Conservation (phyloP, 2,797 vertebrate genomes). For the Trematomus bernacchii region DNA sequence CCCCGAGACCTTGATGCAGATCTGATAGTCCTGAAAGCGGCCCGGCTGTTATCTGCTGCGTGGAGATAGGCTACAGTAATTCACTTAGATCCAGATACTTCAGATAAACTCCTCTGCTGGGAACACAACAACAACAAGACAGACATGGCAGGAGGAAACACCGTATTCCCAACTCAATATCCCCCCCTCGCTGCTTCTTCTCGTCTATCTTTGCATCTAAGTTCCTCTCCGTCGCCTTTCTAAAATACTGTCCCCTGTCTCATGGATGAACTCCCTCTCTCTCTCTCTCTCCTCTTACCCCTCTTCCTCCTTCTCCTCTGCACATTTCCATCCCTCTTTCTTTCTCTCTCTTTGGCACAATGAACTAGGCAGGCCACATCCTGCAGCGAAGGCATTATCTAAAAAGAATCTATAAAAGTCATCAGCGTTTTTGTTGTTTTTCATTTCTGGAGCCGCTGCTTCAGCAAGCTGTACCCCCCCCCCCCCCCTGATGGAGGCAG, state of each 20-base stretch:
- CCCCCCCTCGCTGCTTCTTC: slow-evolving; percentile 35
- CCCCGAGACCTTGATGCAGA: slow-evolving; percentile 77
- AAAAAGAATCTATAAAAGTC: slow-evolving; percentile 63
- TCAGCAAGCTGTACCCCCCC: slow-evolving; percentile 46
- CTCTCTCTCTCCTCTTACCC: not conserved
- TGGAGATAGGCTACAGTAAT: slow-evolving; percentile 76
- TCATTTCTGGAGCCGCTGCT: slow-evolving; percentile 57
- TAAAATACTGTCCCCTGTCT: slow-evolving; percentile 30
- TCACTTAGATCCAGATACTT: slow-evolving; percentile 74
- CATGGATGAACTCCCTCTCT: slow-evolving; percentile 26
- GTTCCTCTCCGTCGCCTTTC: slow-evolving; percentile 21
- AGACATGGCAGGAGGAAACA: slow-evolving; percentile 55
- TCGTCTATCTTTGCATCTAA: slow-evolving; percentile 52
- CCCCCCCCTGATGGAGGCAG: not conserved
- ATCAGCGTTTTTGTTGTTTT: slow-evolving; percentile 61
- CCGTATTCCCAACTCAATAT: slow-evolving; percentile 51
- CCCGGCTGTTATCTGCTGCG: slow-evolving; percentile 65
- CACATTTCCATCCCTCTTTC: slow-evolving; percentile 25
- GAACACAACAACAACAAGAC: slow-evolving; percentile 68
- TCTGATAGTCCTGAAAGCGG: slow-evolving; percentile 75
- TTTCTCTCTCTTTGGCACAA: slow-evolving; percentile 22
- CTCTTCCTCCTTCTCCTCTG: slow-evolving; percentile 26
- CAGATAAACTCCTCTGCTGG: slow-evolving; percentile 78
- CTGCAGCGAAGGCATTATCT: slow-evolving; percentile 54
- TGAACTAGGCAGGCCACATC: slow-evolving; percentile 38